Percentiles rank a stretch among this genome's conserved stretches.
These are phyloP conservation scores for Watsonalla binaria DNA, from an alignment of 2,888 invertebrate species.

Conservation along the genomic window DNA sequence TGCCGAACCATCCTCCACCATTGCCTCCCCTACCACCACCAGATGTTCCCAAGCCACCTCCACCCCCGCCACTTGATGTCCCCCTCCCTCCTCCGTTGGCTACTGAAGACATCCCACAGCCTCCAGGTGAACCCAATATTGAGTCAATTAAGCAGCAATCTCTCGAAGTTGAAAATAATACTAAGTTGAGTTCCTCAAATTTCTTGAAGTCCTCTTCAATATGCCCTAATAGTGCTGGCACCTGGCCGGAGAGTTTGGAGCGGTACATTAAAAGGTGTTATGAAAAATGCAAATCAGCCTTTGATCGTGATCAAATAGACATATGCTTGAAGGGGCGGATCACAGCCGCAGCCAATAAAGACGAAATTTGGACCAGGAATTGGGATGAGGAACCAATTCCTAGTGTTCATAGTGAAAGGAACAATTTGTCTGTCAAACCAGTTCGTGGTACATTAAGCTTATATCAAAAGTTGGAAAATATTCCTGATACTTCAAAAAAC, in stretches of 20 bases:
- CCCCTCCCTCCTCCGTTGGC: slow-evolving; percentile 69
- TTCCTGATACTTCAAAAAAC: slow-evolving; percentile 38
- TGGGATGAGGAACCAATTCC: slow-evolving; percentile 97
- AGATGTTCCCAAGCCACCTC: slow-evolving; percentile 57
- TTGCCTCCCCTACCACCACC: slow-evolving; percentile 75
- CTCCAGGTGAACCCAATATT: slow-evolving; percentile 44
- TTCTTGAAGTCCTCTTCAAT: slow-evolving; percentile 56
- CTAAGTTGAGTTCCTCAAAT: slow-evolving; percentile 42
- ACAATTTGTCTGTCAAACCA: slow-evolving; percentile 81
- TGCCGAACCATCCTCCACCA: slow-evolving; percentile 76
- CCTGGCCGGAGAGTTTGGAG: slow-evolving; percentile 89
- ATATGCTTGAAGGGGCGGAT: slow-evolving; percentile 96
- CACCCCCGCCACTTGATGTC: slow-evolving; percentile 44
- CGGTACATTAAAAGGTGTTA: slow-evolving; percentile 96
- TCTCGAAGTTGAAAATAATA: slow-evolving; percentile 38
- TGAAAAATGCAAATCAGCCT: slow-evolving; percentile 90
- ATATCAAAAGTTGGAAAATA: slow-evolving; percentile 75
- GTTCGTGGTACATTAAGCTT: slow-evolving; percentile 78
- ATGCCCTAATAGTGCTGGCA: slow-evolving; percentile 67
- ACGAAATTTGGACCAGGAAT: slow-evolving; percentile 92
- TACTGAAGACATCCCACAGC: slow-evolving; percentile 60
- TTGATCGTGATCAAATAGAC: slow-evolving; percentile 96
- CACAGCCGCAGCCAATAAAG: slow-evolving; percentile 92
- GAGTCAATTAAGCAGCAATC: slow-evolving; percentile 26
- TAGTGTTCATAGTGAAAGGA: slow-evolving; percentile 88